Evolutionary conservation across 64 coral and sea anemone genomes (phyloP).

Genomic region (Anthopleura sola): DNA sequence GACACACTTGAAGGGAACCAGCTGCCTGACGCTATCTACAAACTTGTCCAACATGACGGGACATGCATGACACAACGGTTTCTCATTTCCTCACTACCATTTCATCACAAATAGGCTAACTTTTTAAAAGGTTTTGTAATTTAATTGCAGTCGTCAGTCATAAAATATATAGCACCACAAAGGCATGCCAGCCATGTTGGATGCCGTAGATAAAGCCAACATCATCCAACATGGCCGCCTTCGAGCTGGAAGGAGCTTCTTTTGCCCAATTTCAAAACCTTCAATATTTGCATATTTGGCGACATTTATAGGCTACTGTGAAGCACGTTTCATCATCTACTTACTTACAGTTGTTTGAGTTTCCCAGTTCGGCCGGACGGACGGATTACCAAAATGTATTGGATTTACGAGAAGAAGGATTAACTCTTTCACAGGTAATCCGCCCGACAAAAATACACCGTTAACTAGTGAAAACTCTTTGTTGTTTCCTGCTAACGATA

Average conservation of each 20-base stretch:
- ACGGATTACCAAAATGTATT: neutral
- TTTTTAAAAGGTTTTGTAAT: no score
- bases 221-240: neutral
- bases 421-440: no score
- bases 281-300: no score
- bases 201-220: neutral
- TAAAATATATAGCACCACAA: neutral
- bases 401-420: neutral
- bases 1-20: neutral
- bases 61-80: neutral
- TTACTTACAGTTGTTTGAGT: neutral
- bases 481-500: no score
- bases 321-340: neutral
- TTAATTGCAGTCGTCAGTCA: no score
- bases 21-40: neutral
- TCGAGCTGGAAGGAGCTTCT: no score
- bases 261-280: no score
- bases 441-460: no score
- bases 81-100: no score
- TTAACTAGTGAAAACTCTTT: no score
- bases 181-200: neutral
- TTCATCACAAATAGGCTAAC: no score
- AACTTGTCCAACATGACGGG: neutral
- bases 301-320: no score
- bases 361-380: neutral